Evolutionary conservation across 1,140 invertebrate genomes (phyloP).

Genomic region (Geopemphigus sp.): DNA sequence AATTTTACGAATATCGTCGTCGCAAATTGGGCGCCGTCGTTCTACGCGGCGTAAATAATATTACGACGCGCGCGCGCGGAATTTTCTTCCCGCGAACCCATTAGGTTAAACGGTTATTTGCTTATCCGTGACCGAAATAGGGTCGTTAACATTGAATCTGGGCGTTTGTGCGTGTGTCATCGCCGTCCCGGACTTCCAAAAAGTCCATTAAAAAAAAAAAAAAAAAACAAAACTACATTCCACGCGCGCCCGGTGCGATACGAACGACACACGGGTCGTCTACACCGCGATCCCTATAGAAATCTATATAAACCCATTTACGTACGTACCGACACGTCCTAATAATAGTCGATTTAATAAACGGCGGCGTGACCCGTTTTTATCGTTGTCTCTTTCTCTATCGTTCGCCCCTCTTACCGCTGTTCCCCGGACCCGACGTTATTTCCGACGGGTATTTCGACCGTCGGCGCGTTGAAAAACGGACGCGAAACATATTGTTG

Average conservation of each 20-base stretch:
- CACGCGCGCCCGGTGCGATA: neutral
- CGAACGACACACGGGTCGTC: slow-evolving; percentile 6
- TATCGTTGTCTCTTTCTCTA: too few relatives aligned
- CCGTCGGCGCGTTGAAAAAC: neutral
- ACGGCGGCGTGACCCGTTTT: neutral
- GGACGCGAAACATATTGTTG: slow-evolving; percentile 7
- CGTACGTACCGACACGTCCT: neutral
- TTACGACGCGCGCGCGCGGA: too few relatives aligned
- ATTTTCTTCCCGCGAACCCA: neutral
- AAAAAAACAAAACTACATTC: slow-evolving; percentile 47
- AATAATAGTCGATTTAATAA: neutral
- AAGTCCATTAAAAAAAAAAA: slow-evolving; percentile 48
- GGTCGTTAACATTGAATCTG: slow-evolving; percentile 11
- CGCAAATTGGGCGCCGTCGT: too few relatives aligned
- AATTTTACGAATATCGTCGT: too few relatives aligned
- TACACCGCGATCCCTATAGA: neutral
- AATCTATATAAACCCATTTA: neutral
- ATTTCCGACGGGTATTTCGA: too few relatives aligned
- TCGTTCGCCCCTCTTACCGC: too few relatives aligned
- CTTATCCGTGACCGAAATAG: slow-evolving; percentile 17
- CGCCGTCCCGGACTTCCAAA: neutral
- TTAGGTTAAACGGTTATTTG: slow-evolving; percentile 40
- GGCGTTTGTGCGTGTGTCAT: slow-evolving; percentile 16
- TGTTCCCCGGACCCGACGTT: too few relatives aligned
- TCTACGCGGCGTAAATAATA: too few relatives aligned